phyloP scores from a whole-genome alignment of 2,797 vertebrate species.

The Hozukius guyotensis region DNA sequence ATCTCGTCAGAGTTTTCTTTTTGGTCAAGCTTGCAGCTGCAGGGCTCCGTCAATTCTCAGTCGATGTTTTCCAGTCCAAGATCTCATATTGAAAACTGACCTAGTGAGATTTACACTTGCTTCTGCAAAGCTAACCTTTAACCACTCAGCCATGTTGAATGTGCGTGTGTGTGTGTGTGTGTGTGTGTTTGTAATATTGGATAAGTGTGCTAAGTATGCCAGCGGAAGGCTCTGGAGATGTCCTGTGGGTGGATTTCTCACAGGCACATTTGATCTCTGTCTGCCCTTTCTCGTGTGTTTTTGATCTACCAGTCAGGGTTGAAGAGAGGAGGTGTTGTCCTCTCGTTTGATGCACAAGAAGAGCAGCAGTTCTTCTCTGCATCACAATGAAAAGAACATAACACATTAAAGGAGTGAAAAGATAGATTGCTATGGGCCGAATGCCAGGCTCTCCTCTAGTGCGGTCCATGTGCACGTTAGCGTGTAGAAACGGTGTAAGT shows the following conservation, averaged over 20 bases:
- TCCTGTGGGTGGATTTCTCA: slow-evolving; percentile 61
- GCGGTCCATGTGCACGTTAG: background rate
- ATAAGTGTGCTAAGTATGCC: slow-evolving; percentile 1
- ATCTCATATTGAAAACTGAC: slow-evolving; percentile 17
- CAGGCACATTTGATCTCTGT: slow-evolving; percentile 67
- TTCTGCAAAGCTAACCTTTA: slow-evolving; percentile 20
- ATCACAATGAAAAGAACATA: slow-evolving; percentile 33
- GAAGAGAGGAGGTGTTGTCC: slow-evolving; percentile 26
- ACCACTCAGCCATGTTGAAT: background rate
- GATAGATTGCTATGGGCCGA: background rate
- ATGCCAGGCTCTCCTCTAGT: background rate
- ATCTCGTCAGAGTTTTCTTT: background rate
- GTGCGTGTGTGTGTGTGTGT: too few relatives aligned
- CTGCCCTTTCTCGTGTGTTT: slow-evolving; percentile 56
- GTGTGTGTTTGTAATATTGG: background rate
- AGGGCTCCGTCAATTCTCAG: background rate
- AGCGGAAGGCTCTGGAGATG: slow-evolving; percentile 23
- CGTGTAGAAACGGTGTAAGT: slow-evolving; percentile 6
- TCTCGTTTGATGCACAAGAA: slow-evolving; percentile 42
- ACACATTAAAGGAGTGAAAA: slow-evolving; percentile 28
- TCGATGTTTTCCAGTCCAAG: background rate
- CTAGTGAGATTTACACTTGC: background rate
- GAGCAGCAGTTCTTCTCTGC: slow-evolving; percentile 28
- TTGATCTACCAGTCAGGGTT: slow-evolving; percentile 58
- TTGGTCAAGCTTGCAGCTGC: background rate